phyloP scores from a whole-genome alignment of 2,888 invertebrate species.

The Elysia crispata region DNA sequence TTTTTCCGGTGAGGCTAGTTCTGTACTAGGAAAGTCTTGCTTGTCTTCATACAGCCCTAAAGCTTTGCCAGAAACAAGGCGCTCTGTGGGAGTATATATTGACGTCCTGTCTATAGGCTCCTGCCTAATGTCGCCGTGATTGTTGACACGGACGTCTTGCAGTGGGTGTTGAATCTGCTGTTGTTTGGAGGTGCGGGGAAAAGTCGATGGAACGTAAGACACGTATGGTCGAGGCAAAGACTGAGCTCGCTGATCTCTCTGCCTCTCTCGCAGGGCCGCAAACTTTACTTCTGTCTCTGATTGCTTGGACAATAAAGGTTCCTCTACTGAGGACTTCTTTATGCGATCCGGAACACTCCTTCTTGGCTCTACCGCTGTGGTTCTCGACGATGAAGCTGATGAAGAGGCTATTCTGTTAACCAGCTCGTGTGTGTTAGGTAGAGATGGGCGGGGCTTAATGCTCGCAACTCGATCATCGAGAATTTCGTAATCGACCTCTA shows the following conservation, averaged over 20 bases:
- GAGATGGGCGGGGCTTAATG: slow-evolving; percentile 10
- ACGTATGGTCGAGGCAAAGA: slow-evolving; percentile 19
- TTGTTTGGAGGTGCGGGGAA: slow-evolving; percentile 38
- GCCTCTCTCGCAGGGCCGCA: neutral
- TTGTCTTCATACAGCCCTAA: too few relatives aligned
- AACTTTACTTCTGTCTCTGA: slow-evolving; percentile 25
- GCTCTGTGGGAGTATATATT: slow-evolving; percentile 33
- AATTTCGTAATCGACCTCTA: slow-evolving; percentile 45
- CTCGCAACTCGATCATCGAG: slow-evolving; percentile 41
- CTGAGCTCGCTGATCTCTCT: neutral
- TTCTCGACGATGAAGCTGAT: neutral
- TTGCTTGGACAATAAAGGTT: slow-evolving; percentile 26
- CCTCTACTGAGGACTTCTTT: slow-evolving; percentile 22
- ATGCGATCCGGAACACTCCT: neutral
- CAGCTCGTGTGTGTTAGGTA: slow-evolving; percentile 1
- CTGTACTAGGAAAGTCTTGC: slow-evolving; percentile 2
- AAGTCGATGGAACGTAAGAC: slow-evolving; percentile 40
- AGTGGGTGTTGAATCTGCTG: neutral
- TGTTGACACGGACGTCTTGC: neutral
- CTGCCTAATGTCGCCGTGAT: neutral
- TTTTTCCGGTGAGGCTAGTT: too few relatives aligned
- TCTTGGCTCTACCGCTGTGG: neutral
- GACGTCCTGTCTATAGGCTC: slow-evolving; percentile 3
- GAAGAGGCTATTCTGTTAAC: neutral
- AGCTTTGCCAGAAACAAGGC: neutral